Evolutionary conservation across 2,113 vertebrate species (phyloP).

Genomic region (Pachycephala philippinensis): DNA sequence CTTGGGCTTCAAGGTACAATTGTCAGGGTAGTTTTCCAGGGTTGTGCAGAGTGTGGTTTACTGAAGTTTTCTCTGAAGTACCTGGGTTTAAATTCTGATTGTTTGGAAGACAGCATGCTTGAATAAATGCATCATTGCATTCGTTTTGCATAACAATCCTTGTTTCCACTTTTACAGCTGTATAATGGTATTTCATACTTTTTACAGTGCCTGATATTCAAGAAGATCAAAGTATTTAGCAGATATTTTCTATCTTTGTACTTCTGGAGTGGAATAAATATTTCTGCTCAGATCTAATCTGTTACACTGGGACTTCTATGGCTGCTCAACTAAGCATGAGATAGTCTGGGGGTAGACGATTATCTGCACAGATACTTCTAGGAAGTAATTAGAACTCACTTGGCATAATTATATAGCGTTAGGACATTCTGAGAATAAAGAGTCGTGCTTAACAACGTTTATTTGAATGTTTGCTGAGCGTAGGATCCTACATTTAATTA

Average conservation of each 20-base stretch:
- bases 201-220: not conserved
- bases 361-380: not conserved
- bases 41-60: not conserved
- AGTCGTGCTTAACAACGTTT: not conserved
- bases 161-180: not conserved
- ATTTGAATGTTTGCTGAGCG: not conserved
- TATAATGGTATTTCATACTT: not conserved
- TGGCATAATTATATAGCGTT: not conserved
- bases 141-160: not conserved
- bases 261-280: not conserved
- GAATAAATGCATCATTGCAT: not conserved
- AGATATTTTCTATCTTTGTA: constrained; percentile 2
- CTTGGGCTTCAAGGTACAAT: not conserved
- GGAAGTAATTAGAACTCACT: constrained; percentile 2
- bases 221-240: constrained; percentile 2
- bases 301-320: not conserved
- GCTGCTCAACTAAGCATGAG: not conserved
- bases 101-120: not conserved
- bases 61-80: not conserved
- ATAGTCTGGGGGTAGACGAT: not conserved
- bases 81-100: not conserved
- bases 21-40: not conserved
- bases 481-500: not conserved
- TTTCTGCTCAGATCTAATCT: constrained; percentile 10
- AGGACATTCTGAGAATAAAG: not conserved